A percentile compares a stretch with the other conserved stretches of the same genome.
phyloP scores from a whole-genome alignment of 2,888 invertebrate genomes.

The Allacma fusca region DNA sequence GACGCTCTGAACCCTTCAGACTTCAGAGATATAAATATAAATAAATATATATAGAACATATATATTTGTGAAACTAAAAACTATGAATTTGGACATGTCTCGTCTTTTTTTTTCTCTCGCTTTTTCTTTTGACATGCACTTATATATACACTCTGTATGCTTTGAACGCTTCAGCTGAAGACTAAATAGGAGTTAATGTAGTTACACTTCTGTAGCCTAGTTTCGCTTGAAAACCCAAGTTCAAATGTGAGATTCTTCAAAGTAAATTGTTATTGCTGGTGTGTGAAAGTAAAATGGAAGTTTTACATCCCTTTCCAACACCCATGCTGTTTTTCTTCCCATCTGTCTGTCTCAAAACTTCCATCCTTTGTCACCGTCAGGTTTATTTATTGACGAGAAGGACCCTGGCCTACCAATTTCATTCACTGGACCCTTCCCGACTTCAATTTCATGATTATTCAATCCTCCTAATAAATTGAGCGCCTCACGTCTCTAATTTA shows the following conservation, averaged over 20 bases:
- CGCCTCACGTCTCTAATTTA: not conserved
- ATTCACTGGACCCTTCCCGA: not conserved
- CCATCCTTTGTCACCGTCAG: constrained; percentile 41
- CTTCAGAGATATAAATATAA: not conserved
- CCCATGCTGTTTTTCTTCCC: constrained; percentile 37
- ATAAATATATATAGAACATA: too few species aligned
- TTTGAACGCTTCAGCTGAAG: too few species aligned
- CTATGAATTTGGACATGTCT: not conserved
- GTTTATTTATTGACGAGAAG: constrained; percentile 39
- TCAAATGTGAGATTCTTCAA: constrained; percentile 15
- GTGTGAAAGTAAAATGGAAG: constrained; percentile 32
- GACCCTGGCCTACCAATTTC: constrained; percentile 1
- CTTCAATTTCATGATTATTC: not conserved
- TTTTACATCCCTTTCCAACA: constrained; percentile 20
- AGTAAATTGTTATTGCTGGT: constrained; percentile 33
- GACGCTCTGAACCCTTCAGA: too few species aligned
- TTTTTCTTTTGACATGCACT: not conserved
- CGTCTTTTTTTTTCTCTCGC: not conserved
- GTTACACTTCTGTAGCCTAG: not conserved
- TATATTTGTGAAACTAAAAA: not conserved
- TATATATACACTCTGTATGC: too few species aligned
- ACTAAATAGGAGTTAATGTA: not conserved
- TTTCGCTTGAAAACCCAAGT: not conserved
- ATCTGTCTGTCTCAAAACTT: constrained; percentile 43
- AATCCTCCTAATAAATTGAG: not conserved